Evolutionary conservation across 2,797 vertebrate genomes (phyloP), one percentile per base, ranked within the genome.

Genomic region (Pangasius macronema): DNA sequence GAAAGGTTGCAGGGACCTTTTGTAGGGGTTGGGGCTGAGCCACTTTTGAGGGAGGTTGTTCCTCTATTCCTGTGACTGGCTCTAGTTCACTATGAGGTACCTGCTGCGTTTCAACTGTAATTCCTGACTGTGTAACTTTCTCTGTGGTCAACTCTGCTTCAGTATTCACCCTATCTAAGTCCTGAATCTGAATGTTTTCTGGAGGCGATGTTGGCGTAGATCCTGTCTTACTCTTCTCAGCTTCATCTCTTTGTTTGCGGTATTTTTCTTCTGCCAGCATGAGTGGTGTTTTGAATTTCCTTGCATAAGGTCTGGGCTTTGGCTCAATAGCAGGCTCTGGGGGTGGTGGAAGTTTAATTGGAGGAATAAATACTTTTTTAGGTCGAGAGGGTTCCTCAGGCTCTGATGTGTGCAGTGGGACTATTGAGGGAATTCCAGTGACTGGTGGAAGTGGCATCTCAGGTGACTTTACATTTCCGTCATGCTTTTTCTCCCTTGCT

Each of bases 271-370:
- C 98, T 57, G 98, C 98, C 0, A 98, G 95, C 97, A 99, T 98
- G 91, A 99, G 95, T 61, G 97, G 97, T 9, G 98, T 99, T 95
- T 97, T 98, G 91, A 98, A 99, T 94, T 98, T 98, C 91, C 95
- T 95, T 82, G 94, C 92, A 14, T 95, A 96, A 1, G 96, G 92
- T 89, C 93, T 95, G 5, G 95, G 87, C 87, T 94, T 95, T n/a
- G 91, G 57, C 0, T 70, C 80, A 55, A 93, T 90, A 59, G 90
- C 70, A 27, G 94, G 85, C 27, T 96, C 95, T 3, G 92, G 90
- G 83, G 96, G 86, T 81, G 95, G 94, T 86, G 96, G 97, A 68
- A 96, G 94, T 92, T 96, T 97, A 70, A 96, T 51, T 0, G 96
- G 95, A 75, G 96, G 94, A 65, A 93, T 80, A 75, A 95, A 93